Evolutionary conservation across 2,888 invertebrate species (phyloP).

Genomic region (Zeuzera pyrina): DNA sequence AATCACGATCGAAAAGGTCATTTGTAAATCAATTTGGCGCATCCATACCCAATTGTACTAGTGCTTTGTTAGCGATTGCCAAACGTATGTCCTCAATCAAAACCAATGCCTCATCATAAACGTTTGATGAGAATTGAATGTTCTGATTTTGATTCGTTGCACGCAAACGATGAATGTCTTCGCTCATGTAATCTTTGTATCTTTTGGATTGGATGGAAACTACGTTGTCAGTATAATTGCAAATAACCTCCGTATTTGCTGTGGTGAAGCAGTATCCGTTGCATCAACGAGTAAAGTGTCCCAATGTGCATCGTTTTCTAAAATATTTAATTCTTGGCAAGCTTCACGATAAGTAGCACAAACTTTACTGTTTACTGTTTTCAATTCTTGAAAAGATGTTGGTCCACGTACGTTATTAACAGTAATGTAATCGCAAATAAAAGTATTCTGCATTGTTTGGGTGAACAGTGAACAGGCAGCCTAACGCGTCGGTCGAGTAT

Average conservation of each 20-base stretch:
- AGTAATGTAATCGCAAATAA: conserved; percentile 18
- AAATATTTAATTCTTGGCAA: conserved; percentile 20
- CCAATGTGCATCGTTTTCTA: conserved; percentile 21
- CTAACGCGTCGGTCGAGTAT: conserved; percentile 1
- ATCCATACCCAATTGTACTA: too few relatives aligned
- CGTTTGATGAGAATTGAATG: not conserved
- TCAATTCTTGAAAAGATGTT: conserved; percentile 18
- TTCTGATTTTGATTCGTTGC: not conserved
- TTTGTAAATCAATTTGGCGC: too few relatives aligned
- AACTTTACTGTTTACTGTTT: conserved; percentile 16
- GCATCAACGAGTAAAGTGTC: conserved; percentile 21
- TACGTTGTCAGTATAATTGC: conserved; percentile 25
- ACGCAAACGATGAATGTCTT: conserved; percentile 21
- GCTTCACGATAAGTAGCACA: conserved; percentile 19
- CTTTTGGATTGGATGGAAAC: conserved; percentile 20
- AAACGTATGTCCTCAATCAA: too few relatives aligned
- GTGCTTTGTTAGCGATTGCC: not conserved
- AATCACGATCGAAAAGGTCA: too few relatives aligned
- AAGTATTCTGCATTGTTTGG: conserved; percentile 17
- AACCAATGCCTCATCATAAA: not conserved
- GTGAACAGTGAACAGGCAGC: conserved; percentile 9
- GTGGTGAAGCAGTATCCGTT: conserved; percentile 20
- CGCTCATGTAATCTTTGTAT: conserved; percentile 24
- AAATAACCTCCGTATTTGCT: conserved; percentile 25
- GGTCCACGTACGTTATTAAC: conserved; percentile 18